Evolutionary conservation across 1,140 invertebrate genomes (phyloP), one percentile per base, ranked within the genome.

Genomic region (Platyura marginata): DNA sequence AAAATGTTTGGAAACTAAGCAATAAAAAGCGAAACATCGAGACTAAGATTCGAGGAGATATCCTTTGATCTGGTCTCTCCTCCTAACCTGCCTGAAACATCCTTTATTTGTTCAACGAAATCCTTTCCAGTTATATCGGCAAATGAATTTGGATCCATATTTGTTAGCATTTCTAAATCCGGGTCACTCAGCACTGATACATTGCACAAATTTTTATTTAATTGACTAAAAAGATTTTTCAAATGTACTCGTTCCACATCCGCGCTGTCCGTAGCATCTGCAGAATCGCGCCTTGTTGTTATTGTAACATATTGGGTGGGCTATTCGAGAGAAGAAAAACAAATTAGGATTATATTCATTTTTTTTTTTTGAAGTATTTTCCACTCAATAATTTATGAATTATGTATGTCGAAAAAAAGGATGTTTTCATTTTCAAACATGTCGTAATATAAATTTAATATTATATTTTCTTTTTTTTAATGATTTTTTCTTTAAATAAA

Each of bases 141-240:
- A 47, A 86, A 62, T 47, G 77, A 82, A 44, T 86, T 80, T 20
- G 81, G 81, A 63, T 87, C 80, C 81, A 86, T 86, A 53, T 86
- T 81, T 46, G 80, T 82, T 4, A 86, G 62, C 3, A 84, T 65
- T 59, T 87, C 81, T 51, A 86, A 61, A 48, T 86, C 81, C 38
- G 76, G 74, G 41, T 79, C 81, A 49, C 79, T 79, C 36, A 86
- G 70, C n/a, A 85, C 57, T 11, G 81, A 82, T 47, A 86, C 78
- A 56, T 84, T 80, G 46, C 79, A 79, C 10, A 83, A 66, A 57
- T 86, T 82, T 33, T 76, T 75, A 50, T 82, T 78, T 43, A 86
- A 61, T 23, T 79, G 71, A 5, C 76, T 78, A 6, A 83, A 77
- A 35, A 87, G 57, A 52, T 67, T 74, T 33, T 68, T 72, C 33